A percentile compares a stretch with the other conserved stretches of the same genome.
Conservation (phyloP, 2,888 invertebrate species). For the Scaptomyza tumidula region DNA sequence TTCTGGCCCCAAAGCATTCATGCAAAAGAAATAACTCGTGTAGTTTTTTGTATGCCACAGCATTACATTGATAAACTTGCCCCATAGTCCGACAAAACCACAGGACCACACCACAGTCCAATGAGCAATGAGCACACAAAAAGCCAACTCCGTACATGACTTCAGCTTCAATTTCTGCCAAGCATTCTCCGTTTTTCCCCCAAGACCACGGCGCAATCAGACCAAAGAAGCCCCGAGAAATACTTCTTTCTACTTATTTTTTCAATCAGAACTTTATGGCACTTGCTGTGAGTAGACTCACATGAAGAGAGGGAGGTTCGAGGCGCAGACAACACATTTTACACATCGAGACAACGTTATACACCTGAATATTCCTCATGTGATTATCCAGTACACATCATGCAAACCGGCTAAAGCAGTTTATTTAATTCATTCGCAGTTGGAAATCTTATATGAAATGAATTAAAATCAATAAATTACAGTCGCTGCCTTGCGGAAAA, state of each 20-base stretch:
- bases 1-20: conserved; percentile 56
- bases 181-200: conserved; percentile 8
- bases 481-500: conserved; percentile 45
- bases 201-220: conserved; percentile 36
- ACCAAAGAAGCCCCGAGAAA: conserved; percentile 40
- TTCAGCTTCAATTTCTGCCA: conserved; percentile 43
- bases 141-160: conserved; percentile 52
- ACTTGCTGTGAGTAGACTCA: conserved; percentile 30
- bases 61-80: conserved; percentile 76
- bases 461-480: conserved; percentile 67
- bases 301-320: conserved; percentile 1
- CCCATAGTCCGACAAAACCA: conserved; percentile 40
- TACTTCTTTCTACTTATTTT: conserved; percentile 29
- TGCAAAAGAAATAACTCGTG: conserved; percentile 79
- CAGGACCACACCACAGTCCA: conserved; percentile 39
- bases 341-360: conserved; percentile 51
- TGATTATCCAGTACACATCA: conserved; percentile 63
- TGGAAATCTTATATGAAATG: conserved; percentile 56
- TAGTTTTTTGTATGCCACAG: conserved; percentile 73
- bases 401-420: conserved; percentile 32
- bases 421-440: conserved; percentile 48
- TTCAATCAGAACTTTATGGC: conserved; percentile 57
- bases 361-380: conserved; percentile 24
- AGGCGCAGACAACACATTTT: conserved; percentile 49
- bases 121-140: conserved; percentile 45